These are phyloP conservation scores for Hipparchia sbordonii DNA, from an alignment of 2,888 invertebrate species.

Conservation along the genomic window DNA sequence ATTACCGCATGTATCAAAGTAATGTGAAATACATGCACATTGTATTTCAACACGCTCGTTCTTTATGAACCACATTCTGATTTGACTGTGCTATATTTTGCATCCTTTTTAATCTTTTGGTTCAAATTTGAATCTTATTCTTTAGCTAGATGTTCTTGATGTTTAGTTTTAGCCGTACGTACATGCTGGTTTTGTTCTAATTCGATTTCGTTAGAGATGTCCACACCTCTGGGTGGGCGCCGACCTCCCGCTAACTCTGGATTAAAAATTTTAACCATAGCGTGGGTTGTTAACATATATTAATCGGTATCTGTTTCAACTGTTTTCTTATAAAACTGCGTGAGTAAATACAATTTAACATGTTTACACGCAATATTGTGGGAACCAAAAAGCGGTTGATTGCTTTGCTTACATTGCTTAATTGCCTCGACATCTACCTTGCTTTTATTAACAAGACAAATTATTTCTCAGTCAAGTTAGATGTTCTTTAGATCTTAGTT, in stretches of 20 bases:
- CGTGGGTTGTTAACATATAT: conserved; percentile 73
- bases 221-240: conserved; percentile 79
- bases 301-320: conserved; percentile 72
- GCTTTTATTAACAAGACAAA: conserved; percentile 6
- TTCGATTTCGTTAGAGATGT: conserved; percentile 72
- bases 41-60: conserved; percentile 29
- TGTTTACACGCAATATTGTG: conserved; percentile 46
- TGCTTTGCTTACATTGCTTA: conserved; percentile 10
- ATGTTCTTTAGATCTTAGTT: too few species aligned
- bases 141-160: conserved; percentile 1
- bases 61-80: conserved; percentile 32
- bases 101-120: conserved; percentile 9
- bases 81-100: conserved; percentile 10
- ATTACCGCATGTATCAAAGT: conserved; percentile 25
- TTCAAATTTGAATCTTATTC: conserved; percentile 27
- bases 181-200: conserved; percentile 56
- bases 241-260: conserved; percentile 70
- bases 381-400: conserved; percentile 22
- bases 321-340: conserved; percentile 61
- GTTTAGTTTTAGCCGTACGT: neutral
- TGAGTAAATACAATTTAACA: conserved; percentile 59
- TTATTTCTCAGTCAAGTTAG: neutral
- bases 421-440: conserved; percentile 15
- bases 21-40: conserved; percentile 30
- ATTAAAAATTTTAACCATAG: conserved; percentile 69